A percentile compares a stretch with the other conserved stretches of the same genome.
These are phyloP conservation scores for Epirrita christyi DNA, from an alignment of 2,888 invertebrate species.

Conservation along the genomic window DNA sequence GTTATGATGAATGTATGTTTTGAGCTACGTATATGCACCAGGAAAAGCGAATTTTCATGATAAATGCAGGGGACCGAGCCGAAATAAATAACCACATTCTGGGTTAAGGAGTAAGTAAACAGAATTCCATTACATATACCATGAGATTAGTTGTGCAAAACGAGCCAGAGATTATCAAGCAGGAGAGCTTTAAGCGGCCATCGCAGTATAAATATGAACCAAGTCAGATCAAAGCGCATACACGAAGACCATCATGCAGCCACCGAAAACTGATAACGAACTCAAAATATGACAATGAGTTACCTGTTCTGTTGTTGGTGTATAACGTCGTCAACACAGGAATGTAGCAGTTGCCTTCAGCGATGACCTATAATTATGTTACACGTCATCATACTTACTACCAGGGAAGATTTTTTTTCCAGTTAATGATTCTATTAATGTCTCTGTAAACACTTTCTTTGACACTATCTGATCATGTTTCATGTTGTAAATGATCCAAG, in stretches of 20 bases:
- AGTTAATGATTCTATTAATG: constrained; percentile 27
- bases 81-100: constrained; percentile 14
- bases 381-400: constrained; percentile 15
- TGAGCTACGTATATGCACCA: not conserved
- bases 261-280: constrained; percentile 19
- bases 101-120: constrained; percentile 30
- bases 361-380: constrained; percentile 27
- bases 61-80: not conserved
- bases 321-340: constrained; percentile 28
- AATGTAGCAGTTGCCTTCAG: constrained; percentile 28
- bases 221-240: constrained; percentile 19
- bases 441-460: constrained; percentile 20
- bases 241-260: constrained; percentile 26
- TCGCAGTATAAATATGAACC: too few species aligned
- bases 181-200: too few species aligned
- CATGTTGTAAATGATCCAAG: constrained; percentile 2
- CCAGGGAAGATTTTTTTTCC: constrained; percentile 24
- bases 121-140: constrained; percentile 30
- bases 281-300: constrained; percentile 24
- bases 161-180: constrained; percentile 4
- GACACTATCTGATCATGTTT: constrained; percentile 20
- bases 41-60: not conserved
- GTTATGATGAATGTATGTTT: not conserved
- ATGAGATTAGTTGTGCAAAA: constrained; percentile 26
- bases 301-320: constrained; percentile 25